Evolutionary conservation across 2,888 invertebrate species (phyloP).

Genomic region (Drosophila limbata): DNA sequence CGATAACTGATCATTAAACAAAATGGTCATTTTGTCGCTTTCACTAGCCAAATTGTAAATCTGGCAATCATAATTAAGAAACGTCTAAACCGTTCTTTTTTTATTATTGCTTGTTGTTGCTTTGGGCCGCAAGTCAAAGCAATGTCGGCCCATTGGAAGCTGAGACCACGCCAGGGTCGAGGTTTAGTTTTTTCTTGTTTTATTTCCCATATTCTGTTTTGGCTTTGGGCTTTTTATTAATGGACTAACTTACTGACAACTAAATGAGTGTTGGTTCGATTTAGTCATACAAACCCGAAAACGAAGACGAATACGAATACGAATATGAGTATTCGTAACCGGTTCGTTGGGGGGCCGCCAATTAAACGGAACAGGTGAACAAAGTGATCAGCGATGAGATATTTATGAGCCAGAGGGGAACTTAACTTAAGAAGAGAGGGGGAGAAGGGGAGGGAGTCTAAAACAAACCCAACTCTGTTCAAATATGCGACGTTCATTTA

Average conservation of each 20-base stretch:
- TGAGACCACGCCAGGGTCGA: conserved; percentile 42
- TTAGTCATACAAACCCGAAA: conserved; percentile 55
- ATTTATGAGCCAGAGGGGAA: background rate
- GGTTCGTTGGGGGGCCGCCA: conserved; percentile 38
- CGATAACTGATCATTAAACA: conserved; percentile 35
- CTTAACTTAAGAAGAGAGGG: background rate
- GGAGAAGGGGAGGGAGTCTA: background rate
- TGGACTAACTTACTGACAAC: conserved; percentile 75
- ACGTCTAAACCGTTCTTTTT: background rate
- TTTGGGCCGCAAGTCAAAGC: background rate
- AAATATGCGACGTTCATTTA: conserved; percentile 61
- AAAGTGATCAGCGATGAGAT: conserved; percentile 43
- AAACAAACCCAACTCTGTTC: conserved; percentile 39
- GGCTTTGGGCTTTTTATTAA: conserved; percentile 58
- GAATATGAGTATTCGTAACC: conserved; percentile 36
- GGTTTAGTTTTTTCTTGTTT: conserved; percentile 3
- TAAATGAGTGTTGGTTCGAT: conserved; percentile 69
- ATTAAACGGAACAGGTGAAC: conserved; percentile 78
- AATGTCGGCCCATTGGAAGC: conserved; percentile 11
- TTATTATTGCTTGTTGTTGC: conserved; percentile 4
- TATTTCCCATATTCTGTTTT: background rate
- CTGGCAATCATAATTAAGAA: conserved; percentile 45
- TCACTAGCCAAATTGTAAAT: conserved; percentile 46
- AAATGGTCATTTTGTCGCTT: conserved; percentile 39
- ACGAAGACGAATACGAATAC: conserved; percentile 7